Conservation (phyloP, 2,797 vertebrate species). For the Pseudomugil gertrudae region DNA sequence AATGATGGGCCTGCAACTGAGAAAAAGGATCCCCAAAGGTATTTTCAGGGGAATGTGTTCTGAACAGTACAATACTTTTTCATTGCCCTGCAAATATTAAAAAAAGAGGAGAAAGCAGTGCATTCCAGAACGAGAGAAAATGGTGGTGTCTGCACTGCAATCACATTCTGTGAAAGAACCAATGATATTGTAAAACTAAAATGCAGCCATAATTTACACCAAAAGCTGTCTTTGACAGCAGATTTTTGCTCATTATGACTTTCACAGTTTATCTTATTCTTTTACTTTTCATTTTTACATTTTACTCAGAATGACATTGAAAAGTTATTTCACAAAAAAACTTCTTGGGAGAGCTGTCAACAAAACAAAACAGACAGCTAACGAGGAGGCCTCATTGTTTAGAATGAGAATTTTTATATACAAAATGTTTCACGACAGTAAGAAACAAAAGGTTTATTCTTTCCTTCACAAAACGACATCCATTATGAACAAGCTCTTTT, state of each 20-base stretch:
- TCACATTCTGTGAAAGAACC: constrained; percentile 27
- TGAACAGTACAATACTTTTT: constrained; percentile 64
- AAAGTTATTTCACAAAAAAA: constrained; percentile 1
- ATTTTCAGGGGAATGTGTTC: constrained; percentile 64
- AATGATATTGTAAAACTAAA: constrained; percentile 29
- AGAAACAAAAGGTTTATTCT: neutral
- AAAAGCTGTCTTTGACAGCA: constrained; percentile 4
- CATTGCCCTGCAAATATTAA: constrained; percentile 44
- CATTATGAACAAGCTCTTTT: neutral
- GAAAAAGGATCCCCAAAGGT: constrained; percentile 55
- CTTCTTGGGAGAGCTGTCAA: constrained; percentile 4
- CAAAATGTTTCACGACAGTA: neutral
- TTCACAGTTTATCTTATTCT: neutral
- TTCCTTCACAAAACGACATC: neutral
- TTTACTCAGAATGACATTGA: neutral
- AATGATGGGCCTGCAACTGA: constrained; percentile 53
- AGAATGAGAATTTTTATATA: constrained; percentile 15
- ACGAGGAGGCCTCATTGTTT: constrained; percentile 6
- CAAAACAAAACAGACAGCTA: constrained; percentile 13
- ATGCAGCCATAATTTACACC: constrained; percentile 7
- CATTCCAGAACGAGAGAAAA: constrained; percentile 38
- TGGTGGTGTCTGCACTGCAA: constrained; percentile 27
- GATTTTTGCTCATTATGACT: neutral
- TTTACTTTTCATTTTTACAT: neutral
- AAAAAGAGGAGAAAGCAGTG: constrained; percentile 35